phyloP scores from a whole-genome alignment of 2,797 vertebrate species.

The Amblyopsis hoosieri region DNA sequence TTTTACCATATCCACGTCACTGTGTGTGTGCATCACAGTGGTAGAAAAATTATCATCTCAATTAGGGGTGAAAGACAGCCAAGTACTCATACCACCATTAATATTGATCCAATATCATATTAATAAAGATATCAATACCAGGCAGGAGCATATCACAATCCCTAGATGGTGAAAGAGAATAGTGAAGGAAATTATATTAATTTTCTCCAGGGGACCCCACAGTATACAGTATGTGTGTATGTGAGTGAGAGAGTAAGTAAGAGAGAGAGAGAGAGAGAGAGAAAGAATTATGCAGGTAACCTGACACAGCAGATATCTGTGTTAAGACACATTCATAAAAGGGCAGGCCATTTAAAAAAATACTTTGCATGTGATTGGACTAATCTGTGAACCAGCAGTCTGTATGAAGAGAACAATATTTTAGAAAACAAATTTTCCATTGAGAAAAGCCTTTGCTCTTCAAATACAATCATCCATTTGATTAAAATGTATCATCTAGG shows the following conservation, averaged over 20 bases:
- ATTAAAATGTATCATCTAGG: no score
- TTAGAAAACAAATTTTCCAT: no score
- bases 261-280: not conserved
- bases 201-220: not conserved
- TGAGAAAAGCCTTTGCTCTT: no score
- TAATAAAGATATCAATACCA: slow-evolving; percentile 1
- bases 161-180: slow-evolving; percentile 23
- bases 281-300: not conserved
- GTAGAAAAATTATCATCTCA: slow-evolving; percentile 1
- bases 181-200: slow-evolving; percentile 17
- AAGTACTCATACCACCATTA: not conserved
- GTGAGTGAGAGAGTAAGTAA: not conserved
- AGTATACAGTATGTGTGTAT: not conserved
- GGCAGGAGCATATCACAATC: slow-evolving; percentile 11
- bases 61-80: slow-evolving; percentile 1
- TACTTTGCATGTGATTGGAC: no score
- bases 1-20: no score
- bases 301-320: no score
- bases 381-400: no score
- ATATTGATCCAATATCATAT: not conserved
- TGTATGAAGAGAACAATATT: no score
- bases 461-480: no score
- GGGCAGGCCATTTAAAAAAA: no score
- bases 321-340: no score
- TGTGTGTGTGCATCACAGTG: not conserved